phyloP scores from a whole-genome alignment of 2,113 vertebrate species.

The Dicrurus megarhynchus region DNA sequence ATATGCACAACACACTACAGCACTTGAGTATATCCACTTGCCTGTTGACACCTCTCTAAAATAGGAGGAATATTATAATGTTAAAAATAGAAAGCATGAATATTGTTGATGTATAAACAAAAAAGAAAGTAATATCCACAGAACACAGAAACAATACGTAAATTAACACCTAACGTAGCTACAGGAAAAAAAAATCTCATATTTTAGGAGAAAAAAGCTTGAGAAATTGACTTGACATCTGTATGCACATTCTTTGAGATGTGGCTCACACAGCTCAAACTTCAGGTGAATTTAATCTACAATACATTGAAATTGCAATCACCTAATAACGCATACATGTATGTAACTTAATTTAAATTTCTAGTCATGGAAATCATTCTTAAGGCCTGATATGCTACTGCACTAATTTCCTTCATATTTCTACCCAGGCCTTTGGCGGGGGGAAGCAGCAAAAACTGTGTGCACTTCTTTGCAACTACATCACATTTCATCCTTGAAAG shows the following conservation, averaged over 20 bases:
- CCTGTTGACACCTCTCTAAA: neutral
- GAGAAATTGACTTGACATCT: neutral
- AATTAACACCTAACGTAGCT: neutral
- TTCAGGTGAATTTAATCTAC: neutral
- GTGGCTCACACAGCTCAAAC: neutral
- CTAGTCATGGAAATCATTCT: neutral
- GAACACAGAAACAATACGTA: neutral
- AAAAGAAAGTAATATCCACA: neutral
- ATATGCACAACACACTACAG: neutral
- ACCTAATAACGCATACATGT: neutral
- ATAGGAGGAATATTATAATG: neutral
- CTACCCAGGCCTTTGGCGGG: accelerated
- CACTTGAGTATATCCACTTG: neutral
- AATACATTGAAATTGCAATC: neutral
- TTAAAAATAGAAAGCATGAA: slow-evolving; percentile 53
- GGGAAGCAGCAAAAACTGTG: neutral
- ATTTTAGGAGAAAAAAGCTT: neutral
- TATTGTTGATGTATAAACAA: neutral
- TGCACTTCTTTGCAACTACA: neutral
- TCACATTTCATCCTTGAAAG: neutral
- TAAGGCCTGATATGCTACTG: neutral
- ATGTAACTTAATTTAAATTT: neutral
- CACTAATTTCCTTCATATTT: neutral
- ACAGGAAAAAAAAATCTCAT: neutral
- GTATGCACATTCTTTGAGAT: neutral